Evolutionary conservation across 2,797 vertebrate species (phyloP), one percentile per base, ranked within the genome.

Genomic region (Rallus crepitans): DNA sequence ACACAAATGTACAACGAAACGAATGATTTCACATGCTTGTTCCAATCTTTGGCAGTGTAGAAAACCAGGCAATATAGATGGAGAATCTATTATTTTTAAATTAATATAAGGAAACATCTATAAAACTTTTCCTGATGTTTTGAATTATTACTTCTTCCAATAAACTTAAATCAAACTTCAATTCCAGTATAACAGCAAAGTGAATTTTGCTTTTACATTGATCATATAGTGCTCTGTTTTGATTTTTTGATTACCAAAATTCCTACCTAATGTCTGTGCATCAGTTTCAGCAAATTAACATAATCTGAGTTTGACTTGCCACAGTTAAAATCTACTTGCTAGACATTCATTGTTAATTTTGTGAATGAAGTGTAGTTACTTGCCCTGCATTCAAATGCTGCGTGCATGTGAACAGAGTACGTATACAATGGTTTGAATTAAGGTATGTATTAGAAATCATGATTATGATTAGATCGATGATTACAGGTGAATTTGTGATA

Each of bases 401-500:
- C 40, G 24, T 45, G 57, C 45, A 24, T 50, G 42, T 24, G 24
- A 31, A 15, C 5, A 5, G 10, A 63, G 8, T 19, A 6, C 47
- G 2, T 55, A 25, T n/a, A 52, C 84, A 90, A 76, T 33, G n/a
- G 28, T 19, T 23, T 76, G 27, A 66, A 82, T 80, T 70, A 93
- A 52, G 70, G 60, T 6, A 83, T 66, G 70, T 52, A 61, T 37
- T 82, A 75, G n/a, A 88, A 45, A 71, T 69, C 35, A 85, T 77
- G 19, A 19, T 39, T 47, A 50, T 42, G 4, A 70, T 66, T 82
- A 48, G 6, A 6, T 57, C 4, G 1, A 80, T 12, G 2, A 3
- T 12, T 60, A 9, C 7, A 13, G 0, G 0, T 33, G 71, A 73
- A 45, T 66, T 82, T 0, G 0, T 40, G 68, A 40, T 61, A 8